Conservation (phyloP, 1,140 invertebrate species). For the Teleogryllus occipitalis region DNA sequence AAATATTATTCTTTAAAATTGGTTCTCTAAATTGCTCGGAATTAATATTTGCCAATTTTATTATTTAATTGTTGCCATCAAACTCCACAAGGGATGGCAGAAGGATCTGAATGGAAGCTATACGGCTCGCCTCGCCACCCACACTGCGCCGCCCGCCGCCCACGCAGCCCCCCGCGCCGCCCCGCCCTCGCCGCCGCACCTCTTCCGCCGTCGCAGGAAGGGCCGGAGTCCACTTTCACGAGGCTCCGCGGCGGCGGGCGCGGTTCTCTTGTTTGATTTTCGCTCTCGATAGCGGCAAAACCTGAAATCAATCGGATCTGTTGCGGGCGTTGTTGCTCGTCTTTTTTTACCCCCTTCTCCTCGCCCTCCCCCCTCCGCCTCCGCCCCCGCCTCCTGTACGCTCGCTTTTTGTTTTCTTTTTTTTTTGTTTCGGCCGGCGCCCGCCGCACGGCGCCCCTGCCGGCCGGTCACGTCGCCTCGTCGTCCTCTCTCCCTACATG, state of each 20-base stretch:
- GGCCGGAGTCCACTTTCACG: background rate
- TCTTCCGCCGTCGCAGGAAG: background rate
- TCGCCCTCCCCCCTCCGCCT: no score
- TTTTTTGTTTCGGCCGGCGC: background rate
- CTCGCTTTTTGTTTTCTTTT: background rate
- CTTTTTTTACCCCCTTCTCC: background rate
- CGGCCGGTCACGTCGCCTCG: background rate
- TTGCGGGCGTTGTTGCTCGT: background rate
- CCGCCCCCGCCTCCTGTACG: background rate
- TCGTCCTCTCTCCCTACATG: background rate
- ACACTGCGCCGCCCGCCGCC: no score
- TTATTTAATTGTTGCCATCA: no score
- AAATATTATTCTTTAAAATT: no score
- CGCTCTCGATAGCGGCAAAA: background rate
- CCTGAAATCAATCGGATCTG: background rate
- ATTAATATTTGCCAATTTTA: no score
- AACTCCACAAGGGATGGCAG: no score
- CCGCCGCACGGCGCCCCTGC: background rate
- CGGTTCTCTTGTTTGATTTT: background rate
- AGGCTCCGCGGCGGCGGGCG: no score
- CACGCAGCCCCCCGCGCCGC: no score
- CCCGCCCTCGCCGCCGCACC: background rate
- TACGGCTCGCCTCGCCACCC: no score
- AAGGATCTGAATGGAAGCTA: no score
- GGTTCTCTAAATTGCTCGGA: no score